Conservation (phyloP, 1,140 invertebrate genomes). For the Anastatus disparis region DNA sequence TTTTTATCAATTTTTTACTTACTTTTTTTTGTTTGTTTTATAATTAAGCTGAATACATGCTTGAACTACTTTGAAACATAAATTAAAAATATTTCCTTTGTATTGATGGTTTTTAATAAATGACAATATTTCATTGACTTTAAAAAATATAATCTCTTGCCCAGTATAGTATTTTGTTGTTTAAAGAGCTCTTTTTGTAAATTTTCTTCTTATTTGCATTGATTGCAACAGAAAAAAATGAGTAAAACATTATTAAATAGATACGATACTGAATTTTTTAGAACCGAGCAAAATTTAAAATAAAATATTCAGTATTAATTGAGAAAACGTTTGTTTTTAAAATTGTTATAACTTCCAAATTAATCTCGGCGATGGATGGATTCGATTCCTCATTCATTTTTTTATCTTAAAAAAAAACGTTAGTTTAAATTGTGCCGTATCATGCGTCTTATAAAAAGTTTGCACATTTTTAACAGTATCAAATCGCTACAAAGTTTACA, state of each 20-base stretch:
- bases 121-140: not conserved
- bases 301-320: no score
- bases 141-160: not conserved
- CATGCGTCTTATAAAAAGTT: not conserved
- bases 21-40: not conserved
- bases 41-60: not conserved
- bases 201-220: not conserved
- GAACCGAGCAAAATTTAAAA: no score
- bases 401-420: not conserved
- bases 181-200: not conserved
- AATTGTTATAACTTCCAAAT: no score
- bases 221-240: not conserved
- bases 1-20: not conserved
- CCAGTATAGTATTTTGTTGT: not conserved
- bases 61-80: not conserved
- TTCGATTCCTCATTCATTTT: not conserved
- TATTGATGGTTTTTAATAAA: not conserved
- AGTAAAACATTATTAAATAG: no score
- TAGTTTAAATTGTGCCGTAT: slow-evolving; percentile 1
- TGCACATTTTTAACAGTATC: not conserved
- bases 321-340: no score
- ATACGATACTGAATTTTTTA: no score
- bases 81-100: not conserved
- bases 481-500: slow-evolving; percentile 15
- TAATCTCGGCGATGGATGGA: not conserved